These are phyloP conservation scores for Epicauta chinensis DNA, from an alignment of 1,140 invertebrate species.

Conservation along the genomic window DNA sequence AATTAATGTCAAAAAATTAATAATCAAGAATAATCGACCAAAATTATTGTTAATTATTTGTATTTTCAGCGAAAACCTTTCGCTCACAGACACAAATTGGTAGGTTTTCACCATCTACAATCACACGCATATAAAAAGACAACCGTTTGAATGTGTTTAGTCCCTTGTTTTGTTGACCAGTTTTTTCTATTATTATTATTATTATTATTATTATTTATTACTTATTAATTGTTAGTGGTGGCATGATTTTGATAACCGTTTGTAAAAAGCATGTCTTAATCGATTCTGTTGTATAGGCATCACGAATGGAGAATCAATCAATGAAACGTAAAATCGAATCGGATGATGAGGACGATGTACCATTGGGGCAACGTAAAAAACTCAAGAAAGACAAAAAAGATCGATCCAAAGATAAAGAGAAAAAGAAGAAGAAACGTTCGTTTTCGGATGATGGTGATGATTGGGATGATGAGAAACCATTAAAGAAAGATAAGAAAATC, in stretches of 20 bases:
- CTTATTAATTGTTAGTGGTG: conserved; percentile 13
- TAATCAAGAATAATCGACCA: no score
- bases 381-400: conserved; percentile 61
- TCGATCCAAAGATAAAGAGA: conserved; percentile 43
- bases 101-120: conserved; percentile 23
- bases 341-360: conserved; percentile 61
- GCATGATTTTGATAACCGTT: no score
- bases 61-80: conserved; percentile 24
- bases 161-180: conserved; percentile 14
- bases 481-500: conserved; percentile 43
- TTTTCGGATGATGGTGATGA: conserved; percentile 57
- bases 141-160: conserved; percentile 12
- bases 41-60: conserved; percentile 5
- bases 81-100: conserved; percentile 21
- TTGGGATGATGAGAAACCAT: conserved; percentile 47
- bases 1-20: no score
- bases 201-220: not conserved
- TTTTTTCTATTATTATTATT: conserved; percentile 14
- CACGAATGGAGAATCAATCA: conserved; percentile 27
- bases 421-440: conserved; percentile 47
- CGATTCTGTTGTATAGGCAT: conserved; percentile 31
- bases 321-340: conserved; percentile 46
- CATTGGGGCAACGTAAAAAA: conserved; percentile 63
- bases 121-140: no score
- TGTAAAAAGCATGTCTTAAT: no score